Percentiles rank a stretch among this genome's conserved stretches.
These are phyloP conservation scores for Plectropomus leopardus DNA, from an alignment of 2,113 vertebrate genomes.

Conservation along the genomic window DNA sequence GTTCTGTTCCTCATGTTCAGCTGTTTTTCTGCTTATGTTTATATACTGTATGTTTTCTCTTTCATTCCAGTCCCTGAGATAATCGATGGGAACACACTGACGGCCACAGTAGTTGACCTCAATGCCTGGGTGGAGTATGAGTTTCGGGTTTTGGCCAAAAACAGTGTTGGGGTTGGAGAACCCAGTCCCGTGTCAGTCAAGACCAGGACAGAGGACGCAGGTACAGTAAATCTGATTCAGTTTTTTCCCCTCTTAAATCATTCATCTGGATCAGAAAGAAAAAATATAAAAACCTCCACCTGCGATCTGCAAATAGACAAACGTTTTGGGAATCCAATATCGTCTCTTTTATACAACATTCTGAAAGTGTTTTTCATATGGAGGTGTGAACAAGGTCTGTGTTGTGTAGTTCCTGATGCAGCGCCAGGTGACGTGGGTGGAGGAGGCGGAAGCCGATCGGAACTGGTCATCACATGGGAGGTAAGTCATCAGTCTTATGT, in stretches of 20 bases:
- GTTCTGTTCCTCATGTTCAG: background rate
- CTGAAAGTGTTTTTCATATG: conserved; percentile 16
- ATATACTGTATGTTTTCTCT: background rate
- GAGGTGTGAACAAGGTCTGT: conserved; percentile 49
- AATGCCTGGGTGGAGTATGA: conserved; percentile 97
- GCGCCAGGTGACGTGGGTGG: conserved; percentile 93
- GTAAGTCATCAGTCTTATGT: conserved; percentile 90
- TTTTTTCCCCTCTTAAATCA: too few species aligned
- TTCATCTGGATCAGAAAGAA: background rate
- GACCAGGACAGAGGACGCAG: conserved; percentile 95
- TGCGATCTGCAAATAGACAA: too few species aligned
- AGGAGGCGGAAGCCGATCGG: conserved; percentile 94
- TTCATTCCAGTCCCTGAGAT: conserved; percentile 87
- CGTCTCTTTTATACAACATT: too few species aligned
- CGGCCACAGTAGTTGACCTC: conserved; percentile 91
- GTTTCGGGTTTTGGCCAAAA: conserved; percentile 92
- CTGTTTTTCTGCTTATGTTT: background rate
- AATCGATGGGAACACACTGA: conserved; percentile 89
- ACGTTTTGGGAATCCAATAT: too few species aligned
- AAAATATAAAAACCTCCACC: too few species aligned
- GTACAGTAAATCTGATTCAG: conserved; percentile 73
- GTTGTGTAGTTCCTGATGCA: conserved; percentile 90
- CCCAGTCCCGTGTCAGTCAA: conserved; percentile 93
- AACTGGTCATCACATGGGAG: conserved; percentile 97
- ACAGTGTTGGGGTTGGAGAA: conserved; percentile 93